Percentiles rank a stretch among this genome's conserved stretches.
Evolutionary conservation across 2,888 invertebrate genomes (phyloP).

Genomic region (Tupiocoris notatus): DNA sequence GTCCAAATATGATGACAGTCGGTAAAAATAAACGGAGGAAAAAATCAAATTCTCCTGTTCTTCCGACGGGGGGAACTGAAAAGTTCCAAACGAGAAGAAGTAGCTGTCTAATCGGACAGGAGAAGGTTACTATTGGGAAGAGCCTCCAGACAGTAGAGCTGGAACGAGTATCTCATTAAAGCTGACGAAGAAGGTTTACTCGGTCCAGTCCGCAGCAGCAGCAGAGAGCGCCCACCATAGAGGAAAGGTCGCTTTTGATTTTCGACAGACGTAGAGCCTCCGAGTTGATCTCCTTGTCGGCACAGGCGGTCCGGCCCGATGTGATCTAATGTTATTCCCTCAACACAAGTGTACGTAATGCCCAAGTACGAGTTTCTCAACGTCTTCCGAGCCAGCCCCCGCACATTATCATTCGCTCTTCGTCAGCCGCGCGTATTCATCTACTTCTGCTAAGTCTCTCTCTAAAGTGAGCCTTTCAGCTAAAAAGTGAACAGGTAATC

Average conservation of each 20-base stretch:
- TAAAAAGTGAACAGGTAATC: too few relatives aligned
- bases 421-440: not conserved
- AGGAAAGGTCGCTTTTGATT: not conserved
- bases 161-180: conserved; percentile 32
- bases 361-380: too few relatives aligned
- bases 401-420: too few relatives aligned
- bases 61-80: not conserved
- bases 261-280: not conserved
- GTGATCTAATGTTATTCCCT: not conserved
- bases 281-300: not conserved
- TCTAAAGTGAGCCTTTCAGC: not conserved
- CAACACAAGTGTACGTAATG: too few relatives aligned
- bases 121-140: not conserved
- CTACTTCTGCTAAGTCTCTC: not conserved
- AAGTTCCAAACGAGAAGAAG: not conserved
- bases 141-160: not conserved
- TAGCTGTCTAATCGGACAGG: conserved; percentile 14
- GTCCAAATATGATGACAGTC: conserved; percentile 42
- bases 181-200: too few relatives aligned
- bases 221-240: too few relatives aligned
- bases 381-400: too few relatives aligned
- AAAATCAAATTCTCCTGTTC: not conserved
- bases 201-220: not conserved
- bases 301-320: not conserved
- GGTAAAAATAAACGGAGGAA: conserved; percentile 15